Evolutionary conservation across 1,140 invertebrate species (phyloP).

Genomic region (Bombus consobrinus): DNA sequence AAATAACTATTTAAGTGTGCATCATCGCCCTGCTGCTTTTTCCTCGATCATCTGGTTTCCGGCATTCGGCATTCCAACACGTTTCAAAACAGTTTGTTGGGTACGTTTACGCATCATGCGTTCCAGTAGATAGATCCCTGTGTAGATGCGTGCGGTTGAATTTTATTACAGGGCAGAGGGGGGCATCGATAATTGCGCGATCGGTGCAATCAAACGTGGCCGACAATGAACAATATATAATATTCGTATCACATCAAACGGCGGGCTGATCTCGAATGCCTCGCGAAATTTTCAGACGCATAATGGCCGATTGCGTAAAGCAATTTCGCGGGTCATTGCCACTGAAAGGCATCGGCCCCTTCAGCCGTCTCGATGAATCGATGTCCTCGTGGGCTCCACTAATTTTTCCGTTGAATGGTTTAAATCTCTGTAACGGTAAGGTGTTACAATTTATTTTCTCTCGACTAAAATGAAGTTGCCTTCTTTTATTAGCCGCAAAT

Average conservation of each 20-base stretch:
- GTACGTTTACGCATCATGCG: not conserved
- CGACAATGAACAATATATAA: conserved; percentile 63
- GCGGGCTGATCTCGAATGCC: conserved; percentile 51
- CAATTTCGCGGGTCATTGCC: conserved; percentile 74
- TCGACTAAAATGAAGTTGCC: not conserved
- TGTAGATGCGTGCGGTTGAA: conserved; percentile 35
- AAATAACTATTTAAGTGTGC: no score
- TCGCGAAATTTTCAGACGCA: conserved; percentile 69
- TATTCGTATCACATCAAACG: conserved; percentile 69
- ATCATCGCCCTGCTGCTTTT: not conserved
- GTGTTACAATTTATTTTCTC: conserved; percentile 34
- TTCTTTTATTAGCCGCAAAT: not conserved
- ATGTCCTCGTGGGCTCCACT: conserved; percentile 54
- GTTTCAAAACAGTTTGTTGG: conserved; percentile 20
- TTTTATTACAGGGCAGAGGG: conserved; percentile 58
- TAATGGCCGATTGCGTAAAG: conserved; percentile 73
- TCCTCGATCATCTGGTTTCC: not conserved
- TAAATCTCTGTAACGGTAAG: conserved; percentile 45
- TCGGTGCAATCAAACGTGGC: conserved; percentile 62
- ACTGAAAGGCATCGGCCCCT: conserved; percentile 56
- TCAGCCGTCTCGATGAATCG: conserved; percentile 34
- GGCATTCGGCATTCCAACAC: not conserved
- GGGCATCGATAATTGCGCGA: conserved; percentile 62
- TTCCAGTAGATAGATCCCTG: not conserved
- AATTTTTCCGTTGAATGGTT: conserved; percentile 59